phyloP scores from a whole-genome alignment of 2,797 vertebrate genomes.

The Erpetoichthys calabaricus region DNA sequence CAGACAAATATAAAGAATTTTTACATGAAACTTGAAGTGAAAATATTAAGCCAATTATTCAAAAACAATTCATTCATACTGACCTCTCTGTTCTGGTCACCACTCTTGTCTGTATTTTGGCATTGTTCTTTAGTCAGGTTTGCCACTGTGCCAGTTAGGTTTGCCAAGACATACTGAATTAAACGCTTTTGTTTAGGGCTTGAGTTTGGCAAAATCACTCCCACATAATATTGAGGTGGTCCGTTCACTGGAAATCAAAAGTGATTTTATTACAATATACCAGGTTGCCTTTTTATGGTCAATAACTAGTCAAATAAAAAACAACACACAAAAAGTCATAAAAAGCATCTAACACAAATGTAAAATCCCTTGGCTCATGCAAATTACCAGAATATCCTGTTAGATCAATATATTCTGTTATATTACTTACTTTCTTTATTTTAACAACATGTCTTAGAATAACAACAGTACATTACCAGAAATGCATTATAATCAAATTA shows the following conservation, averaged over 20 bases:
- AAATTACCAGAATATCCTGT: too few species aligned
- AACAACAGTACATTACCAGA: too few species aligned
- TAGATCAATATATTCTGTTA: too few species aligned
- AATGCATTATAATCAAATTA: too few species aligned
- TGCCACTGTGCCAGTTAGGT: conserved; percentile 57
- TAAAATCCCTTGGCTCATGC: too few species aligned
- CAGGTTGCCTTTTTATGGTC: not conserved
- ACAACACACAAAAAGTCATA: not conserved
- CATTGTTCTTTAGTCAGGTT: conserved; percentile 67
- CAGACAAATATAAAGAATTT: too few species aligned
- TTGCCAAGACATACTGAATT: conserved; percentile 67
- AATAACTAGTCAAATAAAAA: not conserved
- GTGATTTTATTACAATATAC: not conserved
- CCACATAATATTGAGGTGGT: conserved; percentile 70
- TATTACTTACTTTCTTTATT: too few species aligned
- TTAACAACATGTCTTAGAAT: too few species aligned
- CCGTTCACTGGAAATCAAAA: conserved; percentile 36
- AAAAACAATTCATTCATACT: conserved; percentile 19
- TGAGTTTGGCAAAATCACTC: conserved; percentile 42
- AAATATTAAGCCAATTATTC: too few species aligned
- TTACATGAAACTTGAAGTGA: too few species aligned
- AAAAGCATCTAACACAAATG: not conserved
- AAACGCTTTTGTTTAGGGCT: conserved; percentile 31
- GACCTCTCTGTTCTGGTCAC: conserved; percentile 57
- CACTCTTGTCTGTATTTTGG: conserved; percentile 39